Evolutionary conservation across 2,888 invertebrate species (phyloP), one percentile per base, ranked within the genome.

Genomic region (Tricholauxania praeusta): DNA sequence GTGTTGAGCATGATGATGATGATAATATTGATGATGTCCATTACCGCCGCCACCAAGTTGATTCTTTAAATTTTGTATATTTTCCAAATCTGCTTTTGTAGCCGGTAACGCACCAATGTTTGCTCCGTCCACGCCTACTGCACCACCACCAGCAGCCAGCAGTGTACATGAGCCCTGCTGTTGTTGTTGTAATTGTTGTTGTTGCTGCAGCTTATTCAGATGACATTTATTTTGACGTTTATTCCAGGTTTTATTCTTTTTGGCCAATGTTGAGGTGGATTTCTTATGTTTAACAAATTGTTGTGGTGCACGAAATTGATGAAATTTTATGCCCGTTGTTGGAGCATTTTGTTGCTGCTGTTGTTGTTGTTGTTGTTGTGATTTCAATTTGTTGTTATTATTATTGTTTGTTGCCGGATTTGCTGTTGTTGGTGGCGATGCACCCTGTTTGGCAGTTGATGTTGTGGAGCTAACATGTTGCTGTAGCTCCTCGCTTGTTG

Each of bases 271-370:
- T 14, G 75, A 70, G 55, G 78, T 71, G 69, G 77, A 59, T 72
- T 77, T 76, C 57, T 79, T 79, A 68, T 80, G 81, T 72, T 81
- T 80, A 52, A 81, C 79, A 80, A 82, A 83, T 74, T 83, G 84
- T 75, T 86, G 87, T 32, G 87, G 87, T 69, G 86, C 82, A 74
- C 87, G 86, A 76, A 87, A 87, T 73, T 86, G 86, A 79, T 86
- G 82, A 68, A 80, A 81, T 76, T 81, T 70, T 39, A 63, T 52
- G 39, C 39, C 10, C 0, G 39, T 10, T 39, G 39, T 10, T 39
- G 39, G 39, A 17, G 81, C 59, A 12, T 39, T 15, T 48, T 63
- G 71, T 39, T 77, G 77, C 53, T 77, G 79, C 3, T 22, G 22
- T 49, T 70, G 75, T 49, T 71, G 73, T 57, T 77, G 79, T 22